Evolutionary conservation across 2,797 vertebrate species (phyloP), one percentile per base, ranked within the genome.

Genomic region (Intellagama lesueurii): DNA sequence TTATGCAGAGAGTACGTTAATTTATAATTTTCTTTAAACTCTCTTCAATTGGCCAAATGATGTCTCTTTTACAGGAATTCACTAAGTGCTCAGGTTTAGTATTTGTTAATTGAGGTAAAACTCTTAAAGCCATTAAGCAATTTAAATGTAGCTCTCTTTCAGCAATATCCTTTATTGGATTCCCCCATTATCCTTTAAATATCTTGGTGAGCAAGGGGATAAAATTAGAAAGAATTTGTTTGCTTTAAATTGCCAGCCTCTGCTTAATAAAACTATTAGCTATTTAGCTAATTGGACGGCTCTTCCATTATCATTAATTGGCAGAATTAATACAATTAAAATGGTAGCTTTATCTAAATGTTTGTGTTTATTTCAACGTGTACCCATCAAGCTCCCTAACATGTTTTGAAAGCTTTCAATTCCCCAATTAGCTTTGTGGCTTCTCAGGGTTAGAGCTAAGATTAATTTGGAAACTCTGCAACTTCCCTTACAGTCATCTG

Each of bases 261-360:
- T 97, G 97, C 97, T 97, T 97, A 97, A 97, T 97, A 97, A 97
- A 97, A 97, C 97, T 97, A 97, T 97, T 97, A 97, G 97, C 93
- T 95, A 97, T 97, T 97, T 97, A 97, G 96, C 96, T 97, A 97
- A 97, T 97, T 97, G 97, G 97, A 96, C 96, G 94, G 96, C 96
- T 97, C 97, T 97, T 97, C 97, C 96, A 97, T 97, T 97, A 97
- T 97, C 97, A 97, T 97, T 97, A 97, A 97, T 97, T 97, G 97
- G 96, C 96, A 97, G 97, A 96, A 97, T 96, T 97, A 97, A 97
- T 97, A 97, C 97, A 97, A 97, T 97, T 97, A 97, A 97, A 97
- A 96, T 94, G 92, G 95, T 93, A 96, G 91, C 95, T 96, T 97
- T 97, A 97, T 96, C 96, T 97, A 91, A 96, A 96, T 95, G 96